Evolutionary conservation across 2,113 vertebrate species (phyloP), one percentile per base, ranked within the genome.

Genomic region (Macquaria australasica): DNA sequence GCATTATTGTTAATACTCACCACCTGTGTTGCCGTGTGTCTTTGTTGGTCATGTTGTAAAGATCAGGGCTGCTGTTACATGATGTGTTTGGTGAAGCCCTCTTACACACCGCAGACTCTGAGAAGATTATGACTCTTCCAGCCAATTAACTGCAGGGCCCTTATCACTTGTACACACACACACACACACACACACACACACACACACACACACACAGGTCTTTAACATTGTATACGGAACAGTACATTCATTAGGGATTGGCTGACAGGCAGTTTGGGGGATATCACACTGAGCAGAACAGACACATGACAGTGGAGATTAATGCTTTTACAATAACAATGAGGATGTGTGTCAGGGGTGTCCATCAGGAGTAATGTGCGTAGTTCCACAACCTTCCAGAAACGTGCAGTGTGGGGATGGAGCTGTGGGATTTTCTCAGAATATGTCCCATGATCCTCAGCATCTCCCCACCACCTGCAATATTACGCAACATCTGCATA

Each of bases 61-160:
- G 58, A 37, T 76, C 66, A 56, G 41, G n/a, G 18, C 59, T 60
- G 43, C 16, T 77, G 55, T 68, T 81, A 20, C 14, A 59, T 68
- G 66, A 79, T 56, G 66, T 28, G 50, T 58, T 63, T 20, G 10
- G 51, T 58, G 67, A 56, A 60, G 23, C 53, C 25, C 63, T 89
- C 82, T 93, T 92, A 91, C 90, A 92, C 51, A 37, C 71, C 34
- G 34, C 66, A 63, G 28, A 63, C 50, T 70, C 64, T 88, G 82
- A 91, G 72, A 48, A 73, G 90, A 94, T 93, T 94, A 94, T 79
- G 79, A 78, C 39, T 31, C 67, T 59, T 53, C 16, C 51, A 48
- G 58, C 71, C 50, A 68, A 79, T 79, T 79, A 82, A 79, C 37
- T 75, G 51, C 75, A 78, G 70, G 60, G 56, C 39, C 60, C 10